These are phyloP conservation scores for Patella depressa DNA, from an alignment of 2,888 invertebrate species.

Conservation along the genomic window DNA sequence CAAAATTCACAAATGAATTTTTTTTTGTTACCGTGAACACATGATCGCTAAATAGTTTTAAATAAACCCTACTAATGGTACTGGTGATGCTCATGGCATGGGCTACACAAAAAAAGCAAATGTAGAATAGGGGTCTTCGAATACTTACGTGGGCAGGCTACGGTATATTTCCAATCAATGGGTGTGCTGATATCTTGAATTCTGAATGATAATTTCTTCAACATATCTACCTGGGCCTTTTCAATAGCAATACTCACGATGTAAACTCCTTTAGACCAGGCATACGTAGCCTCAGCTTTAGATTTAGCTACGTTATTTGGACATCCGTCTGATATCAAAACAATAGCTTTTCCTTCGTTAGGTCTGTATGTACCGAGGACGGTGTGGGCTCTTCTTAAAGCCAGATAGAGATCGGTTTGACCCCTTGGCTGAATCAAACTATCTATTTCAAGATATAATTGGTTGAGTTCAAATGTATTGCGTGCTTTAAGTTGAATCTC, in stretches of 20 bases:
- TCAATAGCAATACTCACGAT: conserved; percentile 16
- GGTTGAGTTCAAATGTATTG: background rate
- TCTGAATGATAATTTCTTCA: conserved; percentile 14
- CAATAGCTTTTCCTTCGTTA: conserved; percentile 20
- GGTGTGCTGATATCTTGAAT: conserved; percentile 13
- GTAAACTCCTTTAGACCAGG: conserved; percentile 15
- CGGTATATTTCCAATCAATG: conserved; percentile 21
- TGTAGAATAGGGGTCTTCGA: background rate
- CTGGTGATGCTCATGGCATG: too few relatives aligned
- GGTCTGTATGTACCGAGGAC: conserved; percentile 5
- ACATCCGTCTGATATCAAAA: conserved; percentile 23
- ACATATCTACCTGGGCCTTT: conserved; percentile 13
- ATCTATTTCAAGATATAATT: conserved; percentile 6
- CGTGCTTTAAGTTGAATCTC: conserved; percentile 14
- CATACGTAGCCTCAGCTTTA: background rate
- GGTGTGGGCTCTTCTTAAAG: conserved; percentile 4
- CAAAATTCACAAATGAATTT: too few relatives aligned
- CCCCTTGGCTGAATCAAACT: conserved; percentile 16
- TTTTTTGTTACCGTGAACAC: too few relatives aligned
- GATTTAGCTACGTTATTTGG: conserved; percentile 15
- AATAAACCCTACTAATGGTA: too few relatives aligned
- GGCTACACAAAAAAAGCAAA: too few relatives aligned
- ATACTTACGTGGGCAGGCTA: conserved; percentile 19
- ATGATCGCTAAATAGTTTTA: too few relatives aligned
- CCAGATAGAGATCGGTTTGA: conserved; percentile 16